Evolutionary conservation across 2,797 vertebrate genomes (phyloP).

Genomic region (Onychomys torridus): DNA sequence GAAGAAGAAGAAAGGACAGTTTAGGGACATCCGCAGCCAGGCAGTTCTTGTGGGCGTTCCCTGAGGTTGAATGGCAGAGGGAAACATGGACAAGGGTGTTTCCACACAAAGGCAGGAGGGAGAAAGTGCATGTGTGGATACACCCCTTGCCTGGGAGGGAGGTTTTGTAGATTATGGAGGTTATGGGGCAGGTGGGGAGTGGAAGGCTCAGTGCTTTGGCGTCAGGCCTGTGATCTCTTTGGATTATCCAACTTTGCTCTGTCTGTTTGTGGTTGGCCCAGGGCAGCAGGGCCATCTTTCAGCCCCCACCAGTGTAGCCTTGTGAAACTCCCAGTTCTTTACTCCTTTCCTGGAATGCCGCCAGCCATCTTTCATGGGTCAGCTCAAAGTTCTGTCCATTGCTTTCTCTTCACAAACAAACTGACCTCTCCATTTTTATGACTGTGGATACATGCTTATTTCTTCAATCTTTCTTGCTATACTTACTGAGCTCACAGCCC

Average conservation of each 20-base stretch:
- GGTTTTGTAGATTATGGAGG: neutral
- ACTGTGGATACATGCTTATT: neutral
- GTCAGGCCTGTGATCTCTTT: neutral
- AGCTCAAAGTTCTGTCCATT: neutral
- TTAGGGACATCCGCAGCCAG: too few relatives aligned
- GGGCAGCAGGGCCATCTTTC: accelerated
- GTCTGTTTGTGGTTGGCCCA: accelerated
- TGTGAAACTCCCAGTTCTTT: accelerated
- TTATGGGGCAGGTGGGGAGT: neutral
- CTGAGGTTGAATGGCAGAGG: neutral
- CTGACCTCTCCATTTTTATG: neutral
- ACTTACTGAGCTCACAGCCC: neutral
- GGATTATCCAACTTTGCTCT: neutral
- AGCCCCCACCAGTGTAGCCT: neutral
- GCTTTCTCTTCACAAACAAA: neutral
- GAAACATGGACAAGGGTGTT: neutral
- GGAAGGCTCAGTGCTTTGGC: neutral
- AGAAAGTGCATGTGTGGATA: neutral
- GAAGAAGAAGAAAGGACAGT: neutral
- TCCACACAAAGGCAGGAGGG: accelerated
- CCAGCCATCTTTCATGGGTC: neutral
- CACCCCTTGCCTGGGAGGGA: too few relatives aligned
- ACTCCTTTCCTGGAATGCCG: accelerated
- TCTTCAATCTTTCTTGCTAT: neutral
- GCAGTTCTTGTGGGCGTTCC: neutral